Evolutionary conservation across 1,140 invertebrate species (phyloP).

Genomic region (Drosophila athabasca): DNA sequence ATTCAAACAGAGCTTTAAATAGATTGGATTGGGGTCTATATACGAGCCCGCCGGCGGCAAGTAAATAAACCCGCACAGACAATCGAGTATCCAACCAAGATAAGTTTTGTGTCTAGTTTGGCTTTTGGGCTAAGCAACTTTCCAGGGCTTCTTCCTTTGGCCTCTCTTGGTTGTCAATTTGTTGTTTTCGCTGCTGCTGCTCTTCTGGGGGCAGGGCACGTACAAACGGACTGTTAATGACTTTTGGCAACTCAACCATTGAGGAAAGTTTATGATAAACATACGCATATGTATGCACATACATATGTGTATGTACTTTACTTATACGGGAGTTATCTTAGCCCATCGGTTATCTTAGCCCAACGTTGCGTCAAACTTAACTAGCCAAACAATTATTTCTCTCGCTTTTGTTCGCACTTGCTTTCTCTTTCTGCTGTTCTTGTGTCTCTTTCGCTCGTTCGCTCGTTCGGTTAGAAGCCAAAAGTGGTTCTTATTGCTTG

Average conservation of each 20-base stretch:
- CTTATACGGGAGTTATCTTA: constrained; percentile 23
- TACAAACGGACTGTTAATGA: constrained; percentile 42
- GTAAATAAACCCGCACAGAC: constrained; percentile 22
- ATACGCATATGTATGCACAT: neutral
- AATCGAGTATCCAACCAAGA: constrained; percentile 15
- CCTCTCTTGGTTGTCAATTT: constrained; percentile 38
- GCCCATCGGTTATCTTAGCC: constrained; percentile 47
- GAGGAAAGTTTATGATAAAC: constrained; percentile 31
- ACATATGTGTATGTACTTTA: no score
- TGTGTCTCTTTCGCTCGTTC: constrained; percentile 14
- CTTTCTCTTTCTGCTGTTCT: neutral
- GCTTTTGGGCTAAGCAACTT: constrained; percentile 7
- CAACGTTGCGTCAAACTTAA: constrained; percentile 54
- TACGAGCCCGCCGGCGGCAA: neutral
- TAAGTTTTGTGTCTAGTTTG: constrained; percentile 13
- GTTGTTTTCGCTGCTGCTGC: constrained; percentile 16
- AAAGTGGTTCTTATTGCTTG: constrained; percentile 57
- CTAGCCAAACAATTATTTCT: constrained; percentile 58
- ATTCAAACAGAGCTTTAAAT: neutral
- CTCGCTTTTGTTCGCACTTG: constrained; percentile 21
- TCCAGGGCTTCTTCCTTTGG: constrained; percentile 4
- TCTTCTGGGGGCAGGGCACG: constrained; percentile 8
- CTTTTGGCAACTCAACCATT: constrained; percentile 42
- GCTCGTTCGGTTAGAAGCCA: constrained; percentile 17
- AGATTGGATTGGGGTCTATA: no score